Evolutionary conservation across 2,888 invertebrate species (phyloP), one percentile per base, ranked within the genome.

Genomic region (Heterodera filipjevi): DNA sequence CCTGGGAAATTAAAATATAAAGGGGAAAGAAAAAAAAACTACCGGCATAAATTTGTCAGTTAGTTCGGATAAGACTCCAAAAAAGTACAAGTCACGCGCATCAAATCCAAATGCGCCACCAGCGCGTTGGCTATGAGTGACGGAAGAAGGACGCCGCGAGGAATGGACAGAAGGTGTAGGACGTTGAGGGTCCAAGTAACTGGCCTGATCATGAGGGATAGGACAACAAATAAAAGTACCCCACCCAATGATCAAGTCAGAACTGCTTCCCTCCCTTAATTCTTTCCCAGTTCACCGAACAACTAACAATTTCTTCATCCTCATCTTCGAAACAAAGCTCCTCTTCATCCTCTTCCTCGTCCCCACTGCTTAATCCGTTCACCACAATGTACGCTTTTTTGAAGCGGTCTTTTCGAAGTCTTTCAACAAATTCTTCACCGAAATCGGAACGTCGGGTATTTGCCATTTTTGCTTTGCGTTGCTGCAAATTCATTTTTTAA

Each of bases 361-460:
- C 73, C 35, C 73, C 64, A 33, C 66, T 64, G 68, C 46, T 75
- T 14, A 64, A 32, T 19, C 75, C 75, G 30, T 75, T 75, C 19
- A 75, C 64, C 19, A 75, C 44, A 64, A 75, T 64, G 66, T 77
- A 71, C 22, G 72, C 46, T 6, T 73, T 71, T 73, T 46, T 64
- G 27, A 73, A 64, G 12, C 77, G 77, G 3, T 77, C 64, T 30
- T 27, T 77, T 32, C 77, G 30, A 33, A 73, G 49, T 8, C 46
- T 33, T 32, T 72, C 64, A 14, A 77, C 76, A 59, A 77, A 77
- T 44, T 72, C 72, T 76, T 77, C 77, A 19, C 77, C 77, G 59
- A 44, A 77, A 72, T 77, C 77, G 22, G 33, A 33, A 22, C 64
- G 75, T 3, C 66, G 44, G 32, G 59, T 14, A 64, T 59, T 64